Evolutionary conservation across 1,140 invertebrate species (phyloP).

Genomic region (Belonocnema kinseyi): DNA sequence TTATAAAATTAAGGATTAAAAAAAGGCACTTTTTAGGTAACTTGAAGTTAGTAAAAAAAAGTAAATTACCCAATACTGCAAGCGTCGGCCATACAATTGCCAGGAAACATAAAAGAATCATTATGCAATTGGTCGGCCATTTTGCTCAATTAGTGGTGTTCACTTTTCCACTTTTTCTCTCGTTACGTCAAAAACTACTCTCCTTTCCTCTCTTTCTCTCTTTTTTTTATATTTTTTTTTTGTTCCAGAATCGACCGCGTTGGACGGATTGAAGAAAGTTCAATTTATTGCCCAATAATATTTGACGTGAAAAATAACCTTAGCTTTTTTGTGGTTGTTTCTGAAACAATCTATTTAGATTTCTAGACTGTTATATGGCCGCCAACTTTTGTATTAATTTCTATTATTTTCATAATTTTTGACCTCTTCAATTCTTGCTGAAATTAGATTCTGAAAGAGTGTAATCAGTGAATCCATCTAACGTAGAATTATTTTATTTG

Average conservation of each 20-base stretch:
- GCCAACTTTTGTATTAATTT: too few relatives aligned
- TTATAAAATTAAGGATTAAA: too few relatives aligned
- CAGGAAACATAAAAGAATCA: not conserved
- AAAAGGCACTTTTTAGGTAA: too few relatives aligned
- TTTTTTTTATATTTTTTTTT: not conserved
- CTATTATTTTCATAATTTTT: too few relatives aligned
- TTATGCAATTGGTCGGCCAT: slow-evolving; percentile 5
- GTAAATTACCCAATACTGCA: too few relatives aligned
- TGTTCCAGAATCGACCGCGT: not conserved
- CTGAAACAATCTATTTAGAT: too few relatives aligned
- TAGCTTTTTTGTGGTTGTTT: not conserved
- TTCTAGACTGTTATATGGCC: too few relatives aligned
- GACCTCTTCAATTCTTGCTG: too few relatives aligned
- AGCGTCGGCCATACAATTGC: not conserved
- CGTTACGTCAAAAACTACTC: not conserved
- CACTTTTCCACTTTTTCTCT: slow-evolving; percentile 11
- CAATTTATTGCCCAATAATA: slow-evolving; percentile 1
- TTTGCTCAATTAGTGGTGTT: slow-evolving; percentile 13
- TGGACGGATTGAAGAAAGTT: not conserved
- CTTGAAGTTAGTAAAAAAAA: too few relatives aligned
- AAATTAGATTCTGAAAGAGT: too few relatives aligned
- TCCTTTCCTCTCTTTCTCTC: not conserved
- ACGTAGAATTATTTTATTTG: too few relatives aligned
- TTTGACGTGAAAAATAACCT: not conserved
- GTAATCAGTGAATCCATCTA: too few relatives aligned